Evolutionary conservation across 2,797 vertebrate genomes (phyloP), one percentile per base, ranked within the genome.

Genomic region (Arrhamphus sclerolepis): DNA sequence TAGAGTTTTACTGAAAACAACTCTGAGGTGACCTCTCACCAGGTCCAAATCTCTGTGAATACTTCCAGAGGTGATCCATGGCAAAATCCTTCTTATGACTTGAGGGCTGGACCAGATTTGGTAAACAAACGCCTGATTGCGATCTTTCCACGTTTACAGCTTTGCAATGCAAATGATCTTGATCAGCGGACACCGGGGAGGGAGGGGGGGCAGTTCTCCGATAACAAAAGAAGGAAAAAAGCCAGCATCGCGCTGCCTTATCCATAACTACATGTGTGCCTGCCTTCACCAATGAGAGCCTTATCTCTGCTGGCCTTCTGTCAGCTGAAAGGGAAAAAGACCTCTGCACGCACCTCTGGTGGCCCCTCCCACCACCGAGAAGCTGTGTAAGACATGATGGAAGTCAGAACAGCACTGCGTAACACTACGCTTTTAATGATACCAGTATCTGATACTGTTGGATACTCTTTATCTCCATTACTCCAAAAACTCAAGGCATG

Each of bases 121-220:
- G 85, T 80, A 90, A 92, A 89, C 79, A 82, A 74, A 66, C 65
- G 44, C 46, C 55, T 40, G 84, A 91, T 85, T 71, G 68, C 50
- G 18, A 89, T 90, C 87, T 87, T 40, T 72, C 56, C 43, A 8
- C 38, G 58, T 51, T 44, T 58, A 43, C 62, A 19, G 76, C 56
- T 92, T 91, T 91, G 85, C 86, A 91, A 85, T 91, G 87, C 85
- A 93, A 92, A 93, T 87, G 50, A 81, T 69, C 61, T 44, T 16
- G 63, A 82, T 87, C 71, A 67, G 81, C 34, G 78, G 70, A 68
- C 78, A 60, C 78, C 52, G 1, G 44, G 0, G 75, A 66, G 75
- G 75, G 66, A 13, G 72, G 72, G 28, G 59, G 28, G 1, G 60
- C 69, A 38, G 62, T 63, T 51, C 71, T 50, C 58, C 16, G 56